Percentiles rank a stretch among this genome's conserved stretches.
phyloP scores from a whole-genome alignment of 2,888 invertebrate species.

The Laothoe populi region DNA sequence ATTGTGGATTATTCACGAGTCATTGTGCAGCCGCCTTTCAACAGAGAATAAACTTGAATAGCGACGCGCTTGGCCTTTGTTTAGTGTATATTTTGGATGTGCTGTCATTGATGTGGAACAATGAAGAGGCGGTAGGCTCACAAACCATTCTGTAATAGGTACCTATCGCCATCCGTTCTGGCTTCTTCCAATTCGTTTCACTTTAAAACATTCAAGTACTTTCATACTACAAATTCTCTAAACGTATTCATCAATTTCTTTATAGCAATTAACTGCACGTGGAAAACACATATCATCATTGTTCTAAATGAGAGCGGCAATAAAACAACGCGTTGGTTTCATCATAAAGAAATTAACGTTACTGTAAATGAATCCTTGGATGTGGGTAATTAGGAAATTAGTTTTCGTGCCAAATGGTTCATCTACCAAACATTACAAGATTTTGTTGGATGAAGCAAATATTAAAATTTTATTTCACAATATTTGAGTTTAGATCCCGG shows the following conservation, averaged over 20 bases:
- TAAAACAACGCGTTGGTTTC: background rate
- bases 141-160: conserved; percentile 14
- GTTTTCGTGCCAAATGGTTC: conserved; percentile 4
- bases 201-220: background rate
- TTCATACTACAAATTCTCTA: conserved; percentile 5
- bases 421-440: background rate
- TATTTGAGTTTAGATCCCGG: background rate
- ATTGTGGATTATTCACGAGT: conserved; percentile 74
- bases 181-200: conserved; percentile 8
- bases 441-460: background rate
- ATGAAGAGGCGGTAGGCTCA: conserved; percentile 36
- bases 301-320: background rate
- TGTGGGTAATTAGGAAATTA: conserved; percentile 3
- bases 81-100: conserved; percentile 66
- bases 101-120: conserved; percentile 62
- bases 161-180: conserved; percentile 15
- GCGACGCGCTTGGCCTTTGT: conserved; percentile 62
- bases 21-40: conserved; percentile 73
- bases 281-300: background rate
- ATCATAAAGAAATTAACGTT: background rate
- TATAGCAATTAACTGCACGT: background rate
- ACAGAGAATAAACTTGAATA: conserved; percentile 70
- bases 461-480: background rate
- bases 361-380: background rate
- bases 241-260: background rate